A percentile compares a stretch with the other conserved stretches of the same genome.
Conservation (phyloP, 1,140 invertebrate genomes). For the Geopemphigus sp. region DNA sequence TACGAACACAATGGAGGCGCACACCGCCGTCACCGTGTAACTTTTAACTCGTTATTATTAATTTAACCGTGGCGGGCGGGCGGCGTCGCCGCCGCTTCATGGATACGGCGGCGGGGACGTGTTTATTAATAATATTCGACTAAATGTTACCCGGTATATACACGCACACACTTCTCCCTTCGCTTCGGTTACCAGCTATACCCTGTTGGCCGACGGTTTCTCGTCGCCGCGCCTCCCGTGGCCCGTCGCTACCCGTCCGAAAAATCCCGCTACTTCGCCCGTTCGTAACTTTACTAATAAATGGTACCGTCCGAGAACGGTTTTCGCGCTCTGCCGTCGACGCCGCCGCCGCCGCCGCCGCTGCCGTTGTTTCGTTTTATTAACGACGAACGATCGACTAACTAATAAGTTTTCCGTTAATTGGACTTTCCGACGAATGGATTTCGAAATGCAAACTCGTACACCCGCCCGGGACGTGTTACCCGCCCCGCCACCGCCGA, state of each 20-base stretch:
- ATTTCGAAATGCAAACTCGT: not conserved
- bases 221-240: not conserved
- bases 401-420: conserved; percentile 32
- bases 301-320: not conserved
- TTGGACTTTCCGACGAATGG: not conserved
- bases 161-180: not conserved
- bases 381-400: not conserved
- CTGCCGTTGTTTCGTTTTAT: not conserved
- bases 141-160: conserved; percentile 13
- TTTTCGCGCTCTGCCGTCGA: not conserved
- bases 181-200: no score
- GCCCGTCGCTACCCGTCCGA: no score
- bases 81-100: no score
- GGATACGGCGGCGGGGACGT: not conserved
- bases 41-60: conserved; percentile 48
- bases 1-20: not conserved
- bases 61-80: conserved; percentile 22
- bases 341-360: no score
- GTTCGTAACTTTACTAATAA: conserved; percentile 31
- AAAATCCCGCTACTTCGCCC: no score
- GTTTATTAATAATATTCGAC: conserved; percentile 45
- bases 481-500: not conserved
- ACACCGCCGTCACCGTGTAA: not conserved
- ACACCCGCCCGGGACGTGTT: no score
- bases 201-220: not conserved